These are phyloP conservation scores for Apis mellifera DNA, from an alignment of 1,140 invertebrate species.

Conservation along the genomic window DNA sequence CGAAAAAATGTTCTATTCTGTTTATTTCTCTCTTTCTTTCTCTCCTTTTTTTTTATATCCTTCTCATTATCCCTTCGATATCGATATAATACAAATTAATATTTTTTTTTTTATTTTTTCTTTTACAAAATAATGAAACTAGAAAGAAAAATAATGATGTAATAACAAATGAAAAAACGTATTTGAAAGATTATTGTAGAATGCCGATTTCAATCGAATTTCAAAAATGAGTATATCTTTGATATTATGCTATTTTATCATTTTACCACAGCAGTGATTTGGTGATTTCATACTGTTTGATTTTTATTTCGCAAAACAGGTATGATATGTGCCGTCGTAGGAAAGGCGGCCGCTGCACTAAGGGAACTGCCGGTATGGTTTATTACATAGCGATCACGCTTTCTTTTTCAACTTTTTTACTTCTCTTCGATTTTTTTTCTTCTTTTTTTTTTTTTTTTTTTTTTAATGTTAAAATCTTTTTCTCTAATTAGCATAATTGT, in stretches of 20 bases:
- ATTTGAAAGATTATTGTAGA: background rate
- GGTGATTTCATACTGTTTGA: slow-evolving; percentile 78
- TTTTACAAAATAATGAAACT: background rate
- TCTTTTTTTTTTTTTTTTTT: background rate
- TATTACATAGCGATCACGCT: slow-evolving; percentile 79
- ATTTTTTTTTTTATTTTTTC: too few relatives aligned
- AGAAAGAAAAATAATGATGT: background rate
- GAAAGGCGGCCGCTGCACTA: slow-evolving; percentile 96
- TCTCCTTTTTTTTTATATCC: background rate
- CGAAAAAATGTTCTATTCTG: background rate
- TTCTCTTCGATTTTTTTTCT: background rate
- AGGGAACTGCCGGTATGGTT: slow-evolving; percentile 96
- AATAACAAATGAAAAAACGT: background rate
- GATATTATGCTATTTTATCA: slow-evolving; percentile 26
- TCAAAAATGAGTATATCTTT: background rate
- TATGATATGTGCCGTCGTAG: slow-evolving; percentile 97
- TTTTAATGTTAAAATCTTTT: background rate
- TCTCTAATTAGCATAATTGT: slow-evolving; percentile 16
- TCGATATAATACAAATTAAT: background rate
- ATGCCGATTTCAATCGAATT: background rate
- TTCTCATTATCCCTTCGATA: too few relatives aligned
- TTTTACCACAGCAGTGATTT: slow-evolving; percentile 48
- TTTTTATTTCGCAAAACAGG: slow-evolving; percentile 86
- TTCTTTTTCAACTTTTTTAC: slow-evolving; percentile 61
- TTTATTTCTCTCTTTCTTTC: background rate